Percentiles rank a stretch among this genome's conserved stretches.
Evolutionary conservation across 2,113 vertebrate species (phyloP).

Genomic region (Numenius arquata): DNA sequence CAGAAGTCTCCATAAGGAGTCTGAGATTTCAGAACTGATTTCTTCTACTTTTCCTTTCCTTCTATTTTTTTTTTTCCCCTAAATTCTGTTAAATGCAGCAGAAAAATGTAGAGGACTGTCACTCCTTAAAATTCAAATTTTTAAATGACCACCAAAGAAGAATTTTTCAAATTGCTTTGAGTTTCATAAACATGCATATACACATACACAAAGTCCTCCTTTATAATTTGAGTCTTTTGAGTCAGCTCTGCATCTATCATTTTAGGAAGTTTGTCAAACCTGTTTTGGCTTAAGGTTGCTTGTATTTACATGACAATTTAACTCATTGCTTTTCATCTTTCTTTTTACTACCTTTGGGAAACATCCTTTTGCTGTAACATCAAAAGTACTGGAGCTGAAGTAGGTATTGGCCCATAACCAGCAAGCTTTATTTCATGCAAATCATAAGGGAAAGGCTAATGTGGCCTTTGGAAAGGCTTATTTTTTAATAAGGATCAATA

Average conservation of each 20-base stretch:
- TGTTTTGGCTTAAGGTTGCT: background rate
- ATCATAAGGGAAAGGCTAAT: background rate
- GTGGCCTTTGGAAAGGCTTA: accelerated
- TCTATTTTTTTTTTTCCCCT: background rate
- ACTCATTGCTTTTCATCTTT: background rate
- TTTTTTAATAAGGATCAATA: background rate
- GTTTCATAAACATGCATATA: background rate
- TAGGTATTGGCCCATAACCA: background rate
- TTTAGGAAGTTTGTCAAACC: background rate
- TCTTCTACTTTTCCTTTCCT: background rate
- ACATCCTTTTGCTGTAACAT: background rate
- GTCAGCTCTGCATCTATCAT: background rate
- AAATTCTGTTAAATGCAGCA: background rate
- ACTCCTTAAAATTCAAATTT: background rate
- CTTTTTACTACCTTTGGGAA: background rate
- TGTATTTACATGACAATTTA: background rate
- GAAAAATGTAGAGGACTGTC: background rate
- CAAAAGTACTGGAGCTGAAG: background rate
- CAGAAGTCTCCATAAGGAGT: background rate
- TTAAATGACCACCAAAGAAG: background rate
- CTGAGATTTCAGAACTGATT: background rate
- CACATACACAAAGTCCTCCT: background rate
- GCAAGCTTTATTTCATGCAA: background rate
- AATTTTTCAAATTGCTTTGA: background rate
- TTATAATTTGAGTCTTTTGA: background rate